These are phyloP conservation scores for Lepidocyrtinus sp. DNA, from an alignment of 2,888 invertebrate genomes.

Conservation along the genomic window DNA sequence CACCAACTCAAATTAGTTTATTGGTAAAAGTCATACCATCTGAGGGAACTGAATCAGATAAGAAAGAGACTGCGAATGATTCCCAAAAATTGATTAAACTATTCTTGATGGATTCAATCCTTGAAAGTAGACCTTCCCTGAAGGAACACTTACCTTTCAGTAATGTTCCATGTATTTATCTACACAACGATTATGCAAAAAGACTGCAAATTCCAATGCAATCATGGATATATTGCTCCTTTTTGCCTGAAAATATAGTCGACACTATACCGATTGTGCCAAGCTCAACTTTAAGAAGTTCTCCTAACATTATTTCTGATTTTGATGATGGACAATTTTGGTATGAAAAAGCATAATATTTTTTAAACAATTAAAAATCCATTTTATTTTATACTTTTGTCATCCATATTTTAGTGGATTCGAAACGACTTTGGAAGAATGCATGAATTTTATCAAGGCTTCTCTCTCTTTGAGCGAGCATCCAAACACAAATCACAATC, in stretches of 20 bases:
- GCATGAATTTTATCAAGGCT: slow-evolving; percentile 52
- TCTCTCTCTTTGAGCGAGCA: slow-evolving; percentile 51
- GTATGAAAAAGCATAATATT: neutral
- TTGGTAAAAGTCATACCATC: neutral
- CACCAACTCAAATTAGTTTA: neutral
- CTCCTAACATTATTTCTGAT: neutral
- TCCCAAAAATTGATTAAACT: slow-evolving; percentile 53
- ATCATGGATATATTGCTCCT: slow-evolving; percentile 39
- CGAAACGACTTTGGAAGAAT: slow-evolving; percentile 25
- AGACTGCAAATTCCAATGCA: slow-evolving; percentile 35
- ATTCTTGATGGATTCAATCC: slow-evolving; percentile 58
- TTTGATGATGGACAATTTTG: neutral
- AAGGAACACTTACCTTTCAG: slow-evolving; percentile 41
- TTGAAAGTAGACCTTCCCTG: slow-evolving; percentile 24
- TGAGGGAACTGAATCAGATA: neutral
- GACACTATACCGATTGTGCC: neutral
- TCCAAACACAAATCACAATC: slow-evolving; percentile 11
- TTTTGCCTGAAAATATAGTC: slow-evolving; percentile 2
- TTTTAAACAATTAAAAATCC: neutral
- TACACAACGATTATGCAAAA: slow-evolving; percentile 58
- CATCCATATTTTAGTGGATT: slow-evolving; percentile 44
- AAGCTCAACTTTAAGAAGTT: neutral
- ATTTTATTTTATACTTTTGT: too few species aligned
- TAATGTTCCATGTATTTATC: slow-evolving; percentile 61
- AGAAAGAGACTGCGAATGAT: neutral